Conservation (phyloP, 2,113 vertebrate species). For the Calonectris borealis region DNA sequence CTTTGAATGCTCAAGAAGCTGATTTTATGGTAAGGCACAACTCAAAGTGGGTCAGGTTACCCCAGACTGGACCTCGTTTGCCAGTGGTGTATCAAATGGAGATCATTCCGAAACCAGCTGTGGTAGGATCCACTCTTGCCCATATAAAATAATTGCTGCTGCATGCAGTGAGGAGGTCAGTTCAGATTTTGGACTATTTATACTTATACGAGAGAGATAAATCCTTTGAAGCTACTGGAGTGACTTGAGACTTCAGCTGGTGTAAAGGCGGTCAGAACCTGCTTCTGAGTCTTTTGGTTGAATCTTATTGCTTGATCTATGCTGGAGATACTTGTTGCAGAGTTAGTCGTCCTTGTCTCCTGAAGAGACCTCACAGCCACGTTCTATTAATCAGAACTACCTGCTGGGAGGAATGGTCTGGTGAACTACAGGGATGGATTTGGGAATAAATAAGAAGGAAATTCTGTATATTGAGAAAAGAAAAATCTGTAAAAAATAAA, state of each 20-base stretch:
- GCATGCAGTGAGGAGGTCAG: neutral
- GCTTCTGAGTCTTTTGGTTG: neutral
- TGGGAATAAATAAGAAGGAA: neutral
- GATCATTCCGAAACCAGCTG: neutral
- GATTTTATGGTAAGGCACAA: neutral
- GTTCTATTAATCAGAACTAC: neutral
- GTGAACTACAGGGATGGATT: neutral
- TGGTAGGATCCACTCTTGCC: neutral
- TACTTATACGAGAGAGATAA: neutral
- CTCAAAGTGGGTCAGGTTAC: neutral
- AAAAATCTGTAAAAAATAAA: neutral
- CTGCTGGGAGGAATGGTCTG: neutral
- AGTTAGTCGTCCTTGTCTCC: slow-evolving; percentile 27
- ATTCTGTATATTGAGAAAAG: neutral
- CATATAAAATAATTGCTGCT: neutral
- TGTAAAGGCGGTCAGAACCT: neutral
- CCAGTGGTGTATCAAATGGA: neutral
- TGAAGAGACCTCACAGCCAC: neutral
- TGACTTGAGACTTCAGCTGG: neutral
- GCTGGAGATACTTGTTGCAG: neutral
- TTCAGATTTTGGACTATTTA: slow-evolving; percentile 2
- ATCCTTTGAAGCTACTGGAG: neutral
- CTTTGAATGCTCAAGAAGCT: neutral
- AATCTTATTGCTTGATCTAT: neutral
- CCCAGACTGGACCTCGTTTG: neutral